phyloP scores from a whole-genome alignment of 2,113 vertebrate genomes.

The Rousettus leschenaultii region DNA sequence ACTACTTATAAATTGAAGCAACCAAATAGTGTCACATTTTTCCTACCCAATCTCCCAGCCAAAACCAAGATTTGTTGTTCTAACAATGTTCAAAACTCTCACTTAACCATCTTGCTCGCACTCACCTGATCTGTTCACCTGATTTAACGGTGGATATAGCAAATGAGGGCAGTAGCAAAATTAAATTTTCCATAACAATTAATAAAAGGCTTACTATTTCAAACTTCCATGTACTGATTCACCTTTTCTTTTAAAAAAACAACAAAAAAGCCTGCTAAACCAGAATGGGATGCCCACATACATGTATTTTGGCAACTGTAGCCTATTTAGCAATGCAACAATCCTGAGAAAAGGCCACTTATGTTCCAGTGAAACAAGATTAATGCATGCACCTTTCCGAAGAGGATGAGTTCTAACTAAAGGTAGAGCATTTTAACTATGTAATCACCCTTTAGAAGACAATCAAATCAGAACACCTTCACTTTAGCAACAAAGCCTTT shows the following conservation, averaged over 20 bases:
- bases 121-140: not conserved
- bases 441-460: not conserved
- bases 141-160: not conserved
- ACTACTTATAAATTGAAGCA: not conserved
- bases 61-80: not conserved
- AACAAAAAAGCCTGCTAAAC: not conserved
- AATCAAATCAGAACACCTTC: not conserved
- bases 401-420: not conserved
- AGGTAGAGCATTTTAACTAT: not conserved
- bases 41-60: not conserved
- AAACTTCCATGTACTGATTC: slow-evolving; percentile 34
- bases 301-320: slow-evolving; percentile 33
- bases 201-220: not conserved
- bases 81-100: slow-evolving; percentile 17
- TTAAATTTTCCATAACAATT: not conserved
- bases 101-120: not conserved
- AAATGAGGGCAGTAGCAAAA: not conserved
- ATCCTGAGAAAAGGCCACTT: not conserved
- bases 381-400: not conserved
- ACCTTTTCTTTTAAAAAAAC: not conserved
- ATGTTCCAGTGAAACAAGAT: not conserved
- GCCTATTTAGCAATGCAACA: not conserved
- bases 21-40: not conserved
- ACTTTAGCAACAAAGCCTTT: slow-evolving; percentile 4
- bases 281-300: not conserved